A percentile compares a stretch with the other conserved stretches of the same genome.
These are phyloP conservation scores for Sinocyclocheilus maitianheensis DNA, from an alignment of 2,113 vertebrate genomes.

Conservation along the genomic window DNA sequence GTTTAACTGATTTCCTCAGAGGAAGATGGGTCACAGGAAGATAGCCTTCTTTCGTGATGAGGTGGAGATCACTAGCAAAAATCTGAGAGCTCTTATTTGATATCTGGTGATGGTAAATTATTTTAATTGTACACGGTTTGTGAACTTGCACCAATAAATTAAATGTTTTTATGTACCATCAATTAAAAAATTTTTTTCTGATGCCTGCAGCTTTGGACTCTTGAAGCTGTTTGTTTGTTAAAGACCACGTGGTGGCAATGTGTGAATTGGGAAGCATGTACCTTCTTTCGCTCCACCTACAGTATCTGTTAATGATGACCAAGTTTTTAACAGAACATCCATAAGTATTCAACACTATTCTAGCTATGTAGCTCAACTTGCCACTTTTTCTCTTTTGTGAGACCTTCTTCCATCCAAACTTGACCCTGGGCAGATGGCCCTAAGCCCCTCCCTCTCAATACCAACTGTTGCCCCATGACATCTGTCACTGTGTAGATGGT, in stretches of 20 bases:
- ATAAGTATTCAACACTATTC: conserved; percentile 54
- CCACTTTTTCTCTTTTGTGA: conserved; percentile 56
- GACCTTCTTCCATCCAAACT: conserved; percentile 72
- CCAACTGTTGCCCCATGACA: conserved; percentile 84
- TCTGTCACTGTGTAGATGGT: conserved; percentile 72
- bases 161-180: not conserved
- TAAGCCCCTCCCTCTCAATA: conserved; percentile 75
- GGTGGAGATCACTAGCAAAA: conserved; percentile 61
- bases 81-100: conserved; percentile 52
- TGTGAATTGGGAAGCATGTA: not conserved
- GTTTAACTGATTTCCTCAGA: conserved; percentile 56
- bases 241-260: not conserved
- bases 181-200: not conserved
- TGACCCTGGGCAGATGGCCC: conserved; percentile 83
- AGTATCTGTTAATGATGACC: not conserved
- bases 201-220: not conserved
- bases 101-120: not conserved
- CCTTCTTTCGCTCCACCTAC: not conserved
- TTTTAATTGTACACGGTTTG: not conserved
- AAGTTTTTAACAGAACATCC: conserved; percentile 44
- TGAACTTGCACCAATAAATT: conserved; percentile 8
- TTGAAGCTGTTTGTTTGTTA: not conserved
- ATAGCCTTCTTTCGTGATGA: conserved; percentile 69
- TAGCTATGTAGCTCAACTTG: conserved; percentile 68
- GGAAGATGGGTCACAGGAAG: conserved; percentile 69